These are phyloP conservation scores for Prosapia bicincta DNA, from an alignment of 2,888 invertebrate species.

Conservation along the genomic window DNA sequence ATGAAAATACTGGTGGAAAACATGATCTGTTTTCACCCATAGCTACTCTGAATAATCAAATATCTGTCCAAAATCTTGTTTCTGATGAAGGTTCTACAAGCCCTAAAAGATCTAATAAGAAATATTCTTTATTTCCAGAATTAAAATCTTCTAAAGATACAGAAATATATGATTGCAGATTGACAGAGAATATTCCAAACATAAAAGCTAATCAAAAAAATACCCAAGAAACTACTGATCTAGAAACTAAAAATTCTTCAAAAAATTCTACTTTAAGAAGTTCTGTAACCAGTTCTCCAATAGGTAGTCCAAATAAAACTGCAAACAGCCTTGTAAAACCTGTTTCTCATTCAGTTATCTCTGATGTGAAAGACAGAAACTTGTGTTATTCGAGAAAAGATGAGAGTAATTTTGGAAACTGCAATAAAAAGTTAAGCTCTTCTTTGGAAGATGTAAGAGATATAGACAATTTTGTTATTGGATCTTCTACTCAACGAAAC, in stretches of 20 bases:
- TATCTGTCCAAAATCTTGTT: too few species aligned
- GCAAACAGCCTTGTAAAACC: background rate
- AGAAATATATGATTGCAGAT: background rate
- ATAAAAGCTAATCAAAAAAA: background rate
- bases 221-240: background rate
- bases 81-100: background rate
- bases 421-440: conserved; percentile 30
- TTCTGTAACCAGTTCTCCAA: background rate
- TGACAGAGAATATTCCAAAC: background rate
- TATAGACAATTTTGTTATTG: background rate
- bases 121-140: conserved; percentile 9
- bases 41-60: background rate
- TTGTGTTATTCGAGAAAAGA: background rate
- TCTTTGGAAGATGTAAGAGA: conserved; percentile 29
- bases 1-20: background rate
- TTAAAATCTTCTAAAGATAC: background rate
- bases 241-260: background rate
- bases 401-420: background rate
- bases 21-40: background rate
- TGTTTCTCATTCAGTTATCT: too few species aligned
- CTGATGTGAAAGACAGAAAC: too few species aligned
- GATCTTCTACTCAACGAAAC: background rate
- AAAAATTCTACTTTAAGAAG: background rate
- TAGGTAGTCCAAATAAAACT: background rate
- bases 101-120: background rate